A percentile compares a stretch with the other conserved stretches of the same genome.
Conservation (phyloP, 2,797 vertebrate genomes). For the Pogonophryne albipinna region DNA sequence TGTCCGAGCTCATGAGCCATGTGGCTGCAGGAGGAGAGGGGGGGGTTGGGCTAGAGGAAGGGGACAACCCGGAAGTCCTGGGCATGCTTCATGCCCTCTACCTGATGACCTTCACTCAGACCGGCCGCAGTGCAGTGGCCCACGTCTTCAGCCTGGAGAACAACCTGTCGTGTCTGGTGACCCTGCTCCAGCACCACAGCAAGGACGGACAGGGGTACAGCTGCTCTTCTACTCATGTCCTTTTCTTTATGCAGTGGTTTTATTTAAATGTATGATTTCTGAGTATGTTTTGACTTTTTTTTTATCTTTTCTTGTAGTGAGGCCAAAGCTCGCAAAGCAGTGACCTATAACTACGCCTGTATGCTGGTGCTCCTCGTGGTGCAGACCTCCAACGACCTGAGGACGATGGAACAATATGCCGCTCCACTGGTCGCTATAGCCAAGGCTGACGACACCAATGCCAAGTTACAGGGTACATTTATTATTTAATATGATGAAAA, state of each 20-base stretch:
- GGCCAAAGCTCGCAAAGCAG: conserved; percentile 97
- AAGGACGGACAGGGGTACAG: conserved; percentile 94
- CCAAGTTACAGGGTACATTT: conserved; percentile 93
- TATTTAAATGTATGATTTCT: neutral
- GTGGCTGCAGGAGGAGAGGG: conserved; percentile 84
- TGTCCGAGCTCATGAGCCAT: conserved; percentile 94
- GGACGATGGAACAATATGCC: conserved; percentile 94
- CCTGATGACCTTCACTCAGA: conserved; percentile 96
- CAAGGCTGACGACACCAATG: conserved; percentile 96
- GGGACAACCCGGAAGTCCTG: conserved; percentile 94
- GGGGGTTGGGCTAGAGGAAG: conserved; percentile 90
- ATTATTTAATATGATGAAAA: too few relatives aligned
- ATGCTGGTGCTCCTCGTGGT: conserved; percentile 96
- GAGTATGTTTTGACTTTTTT: neutral
- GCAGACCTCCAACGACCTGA: conserved; percentile 93
- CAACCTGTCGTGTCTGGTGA: conserved; percentile 96
- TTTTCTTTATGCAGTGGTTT: neutral
- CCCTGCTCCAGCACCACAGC: conserved; percentile 96
- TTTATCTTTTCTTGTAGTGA: conserved; percentile 82
- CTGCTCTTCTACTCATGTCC: neutral
- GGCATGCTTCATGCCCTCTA: conserved; percentile 95
- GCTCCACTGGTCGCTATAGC: conserved; percentile 90
- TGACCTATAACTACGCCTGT: conserved; percentile 98
- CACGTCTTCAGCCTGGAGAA: conserved; percentile 95
- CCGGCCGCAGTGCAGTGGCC: conserved; percentile 94